phyloP scores from a whole-genome alignment of 2,888 invertebrate genomes.

The Meliscaeva auricollis region DNA sequence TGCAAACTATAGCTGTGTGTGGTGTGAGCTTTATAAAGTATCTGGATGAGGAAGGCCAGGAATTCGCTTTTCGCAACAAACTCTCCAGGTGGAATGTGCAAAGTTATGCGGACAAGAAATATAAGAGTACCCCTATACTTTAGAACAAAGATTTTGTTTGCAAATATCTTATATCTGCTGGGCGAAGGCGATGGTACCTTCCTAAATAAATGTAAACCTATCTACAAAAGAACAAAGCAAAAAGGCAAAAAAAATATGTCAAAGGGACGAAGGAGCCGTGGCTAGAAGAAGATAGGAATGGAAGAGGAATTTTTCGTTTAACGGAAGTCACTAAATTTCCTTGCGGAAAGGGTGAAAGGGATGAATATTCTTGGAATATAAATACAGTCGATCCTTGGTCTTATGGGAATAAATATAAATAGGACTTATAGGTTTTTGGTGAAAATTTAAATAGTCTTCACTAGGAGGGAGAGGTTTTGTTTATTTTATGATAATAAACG shows the following conservation, averaged over 20 bases:
- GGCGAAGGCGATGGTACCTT: neutral
- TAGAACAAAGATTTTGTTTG: slow-evolving; percentile 25
- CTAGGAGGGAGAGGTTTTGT: neutral
- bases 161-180: neutral
- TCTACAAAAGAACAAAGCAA: neutral
- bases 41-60: slow-evolving; percentile 20
- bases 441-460: slow-evolving; percentile 1
- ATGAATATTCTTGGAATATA: neutral
- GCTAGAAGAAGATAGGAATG: neutral
- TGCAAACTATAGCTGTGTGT: neutral
- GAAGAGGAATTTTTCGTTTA: slow-evolving; percentile 47
- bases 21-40: slow-evolving; percentile 42
- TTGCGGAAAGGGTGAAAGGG: neutral
- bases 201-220: slow-evolving; percentile 16
- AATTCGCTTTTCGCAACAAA: slow-evolving; percentile 37
- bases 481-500: neutral
- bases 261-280: neutral
- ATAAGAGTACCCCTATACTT: neutral
- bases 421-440: slow-evolving; percentile 7
- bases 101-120: slow-evolving; percentile 40
- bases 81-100: slow-evolving; percentile 48
- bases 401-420: slow-evolving; percentile 19
- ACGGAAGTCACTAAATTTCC: slow-evolving; percentile 27
- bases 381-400: neutral
- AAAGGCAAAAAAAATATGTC: slow-evolving; percentile 43